Percentiles rank a stretch among this genome's conserved stretches.
These are phyloP conservation scores for Pedetes capensis DNA, from an alignment of 2,113 vertebrate species.

Conservation along the genomic window DNA sequence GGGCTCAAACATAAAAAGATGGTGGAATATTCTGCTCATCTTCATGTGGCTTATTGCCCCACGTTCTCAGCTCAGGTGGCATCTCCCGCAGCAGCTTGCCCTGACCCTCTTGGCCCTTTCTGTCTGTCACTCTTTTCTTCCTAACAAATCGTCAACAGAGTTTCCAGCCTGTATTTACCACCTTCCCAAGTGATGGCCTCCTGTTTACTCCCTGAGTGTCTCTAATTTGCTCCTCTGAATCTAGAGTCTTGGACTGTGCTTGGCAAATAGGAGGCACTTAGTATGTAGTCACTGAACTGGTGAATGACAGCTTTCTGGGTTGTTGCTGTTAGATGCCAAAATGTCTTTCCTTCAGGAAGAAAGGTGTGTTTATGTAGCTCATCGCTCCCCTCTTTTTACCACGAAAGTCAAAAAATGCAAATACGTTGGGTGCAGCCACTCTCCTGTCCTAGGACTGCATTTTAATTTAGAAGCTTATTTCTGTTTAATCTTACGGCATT, in stretches of 20 bases:
- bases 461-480: conserved; percentile 31
- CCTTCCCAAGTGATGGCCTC: not conserved
- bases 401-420: not conserved
- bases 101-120: not conserved
- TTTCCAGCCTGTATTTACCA: not conserved
- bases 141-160: not conserved
- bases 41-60: not conserved
- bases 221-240: no score
- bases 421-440: not conserved
- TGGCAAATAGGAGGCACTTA: not conserved
- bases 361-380: not conserved
- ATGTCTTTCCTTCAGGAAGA: not conserved
- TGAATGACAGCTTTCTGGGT: not conserved
- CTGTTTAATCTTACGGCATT: not conserved
- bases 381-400: not conserved
- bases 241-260: not conserved
- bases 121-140: not conserved
- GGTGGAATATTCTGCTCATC: not conserved
- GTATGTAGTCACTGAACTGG: not conserved
- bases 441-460: not conserved
- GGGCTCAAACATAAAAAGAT: no score
- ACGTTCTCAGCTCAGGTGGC: not conserved
- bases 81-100: not conserved
- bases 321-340: not conserved
- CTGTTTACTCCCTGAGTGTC: no score